Percentiles rank a stretch among this genome's conserved stretches.
Evolutionary conservation across 2,113 vertebrate genomes (phyloP).

Genomic region (Podarcis muralis): DNA sequence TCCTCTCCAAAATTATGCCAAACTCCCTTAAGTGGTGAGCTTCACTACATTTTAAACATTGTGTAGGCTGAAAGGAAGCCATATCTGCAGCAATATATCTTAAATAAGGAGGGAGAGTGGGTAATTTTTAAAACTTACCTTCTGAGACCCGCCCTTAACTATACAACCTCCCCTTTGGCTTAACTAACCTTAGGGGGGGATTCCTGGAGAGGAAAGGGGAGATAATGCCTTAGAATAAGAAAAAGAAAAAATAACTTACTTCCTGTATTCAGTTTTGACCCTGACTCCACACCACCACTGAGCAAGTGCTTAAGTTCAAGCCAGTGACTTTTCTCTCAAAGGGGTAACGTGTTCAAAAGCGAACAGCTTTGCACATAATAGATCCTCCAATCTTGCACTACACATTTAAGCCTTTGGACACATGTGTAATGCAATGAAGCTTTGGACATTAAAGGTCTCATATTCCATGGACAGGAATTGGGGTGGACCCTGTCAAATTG

Average conservation of each 20-base stretch:
- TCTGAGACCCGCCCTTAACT: conserved; percentile 75
- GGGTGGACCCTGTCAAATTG: too few species aligned
- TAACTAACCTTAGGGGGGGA: conserved; percentile 61
- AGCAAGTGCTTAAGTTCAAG: conserved; percentile 25
- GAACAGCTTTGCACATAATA: neutral
- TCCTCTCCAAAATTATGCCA: conserved; percentile 60
- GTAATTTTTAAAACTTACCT: conserved; percentile 35
- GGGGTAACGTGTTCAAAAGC: neutral
- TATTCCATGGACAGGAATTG: neutral
- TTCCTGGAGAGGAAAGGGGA: conserved; percentile 55
- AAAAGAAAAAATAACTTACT: conserved; percentile 57
- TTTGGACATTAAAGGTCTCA: neutral
- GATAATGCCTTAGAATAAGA: conserved; percentile 43
- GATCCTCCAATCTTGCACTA: neutral
- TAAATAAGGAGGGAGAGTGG: neutral
- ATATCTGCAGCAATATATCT: neutral
- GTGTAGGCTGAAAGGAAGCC: conserved; percentile 50
- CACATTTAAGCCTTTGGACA: neutral
- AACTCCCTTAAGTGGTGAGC: conserved; percentile 55
- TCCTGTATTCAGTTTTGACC: conserved; percentile 70
- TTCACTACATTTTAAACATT: conserved; percentile 44
- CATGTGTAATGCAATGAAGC: neutral
- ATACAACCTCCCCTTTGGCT: conserved; percentile 69
- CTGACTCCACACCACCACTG: conserved; percentile 51
- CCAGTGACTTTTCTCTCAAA: neutral